Evolutionary conservation across 2,113 vertebrate species (phyloP), one percentile per base, ranked within the genome.

Genomic region (Leiothrix lutea): DNA sequence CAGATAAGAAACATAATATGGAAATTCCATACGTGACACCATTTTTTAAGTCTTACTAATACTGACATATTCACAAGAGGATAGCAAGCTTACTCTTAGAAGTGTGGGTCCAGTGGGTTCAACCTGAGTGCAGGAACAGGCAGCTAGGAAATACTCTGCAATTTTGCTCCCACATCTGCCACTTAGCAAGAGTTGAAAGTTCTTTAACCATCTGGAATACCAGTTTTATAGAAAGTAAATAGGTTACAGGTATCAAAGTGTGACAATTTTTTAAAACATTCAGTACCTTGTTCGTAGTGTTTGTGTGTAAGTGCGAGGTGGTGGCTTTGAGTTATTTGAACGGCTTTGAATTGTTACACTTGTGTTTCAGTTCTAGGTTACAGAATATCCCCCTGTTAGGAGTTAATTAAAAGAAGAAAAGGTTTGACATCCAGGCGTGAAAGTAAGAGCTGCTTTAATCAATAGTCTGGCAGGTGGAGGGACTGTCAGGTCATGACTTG

Each of bases 381-480:
- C 33, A 67, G 67, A 74, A 61, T 69, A 77, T 83, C 50, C 58
- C 29, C 40, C 35, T 92, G 56, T 60, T 61, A 87, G n/a, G 12
- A 64, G 70, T 82, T 91, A 81, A 94, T 93, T 86, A 86, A 87
- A 54, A 66, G 20, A 35, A 70, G 40, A 53, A 72, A 54, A 56
- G 15, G 51, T 53, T 35, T 82, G 38, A 35, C 81, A 65, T 40
- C 56, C 65, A 57, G n/a, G 28, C 0, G 0, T 64, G 77, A 53
- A 80, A 88, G 47, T 78, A 79, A 84, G 69, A 91, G 54, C 66
- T 87, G n/a, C 42, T 87, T 81, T 87, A 79, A 85, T 94, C 77
- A 45, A 50, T 53, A 69, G 36, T 67, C 58, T 87, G 81, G 50
- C 69, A 89, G 72, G 22, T 17, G n/a, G 69, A 70, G 70, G 40